Conservation (phyloP, 2,113 vertebrate genomes). For the Cephalopterus ornatus region DNA sequence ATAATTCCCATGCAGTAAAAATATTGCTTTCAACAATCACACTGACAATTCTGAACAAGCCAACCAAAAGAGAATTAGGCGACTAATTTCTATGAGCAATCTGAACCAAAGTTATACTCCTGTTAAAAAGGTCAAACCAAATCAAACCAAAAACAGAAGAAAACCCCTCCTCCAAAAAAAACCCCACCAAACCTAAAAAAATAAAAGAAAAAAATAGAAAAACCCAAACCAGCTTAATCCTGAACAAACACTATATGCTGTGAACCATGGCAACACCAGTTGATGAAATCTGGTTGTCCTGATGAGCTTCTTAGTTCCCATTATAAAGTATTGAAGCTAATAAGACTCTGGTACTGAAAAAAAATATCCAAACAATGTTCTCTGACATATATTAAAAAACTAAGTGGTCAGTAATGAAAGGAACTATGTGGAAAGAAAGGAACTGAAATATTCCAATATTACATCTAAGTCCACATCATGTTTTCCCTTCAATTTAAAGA, state of each 20-base stretch:
- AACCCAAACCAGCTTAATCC: background rate
- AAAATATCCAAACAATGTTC: background rate
- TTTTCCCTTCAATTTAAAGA: background rate
- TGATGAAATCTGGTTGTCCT: background rate
- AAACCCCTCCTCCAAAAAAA: fast-evolving
- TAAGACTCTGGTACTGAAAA: background rate
- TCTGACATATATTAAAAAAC: background rate
- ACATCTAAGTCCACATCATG: background rate
- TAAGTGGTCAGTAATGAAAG: background rate
- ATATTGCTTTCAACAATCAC: background rate
- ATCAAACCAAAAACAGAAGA: background rate
- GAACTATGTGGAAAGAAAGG: background rate
- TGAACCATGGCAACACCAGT: background rate
- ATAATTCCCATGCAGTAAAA: background rate
- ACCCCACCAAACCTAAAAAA: too few relatives aligned
- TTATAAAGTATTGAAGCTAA: background rate
- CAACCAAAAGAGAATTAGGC: background rate
- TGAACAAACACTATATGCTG: background rate
- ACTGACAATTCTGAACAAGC: background rate
- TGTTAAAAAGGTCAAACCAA: background rate
- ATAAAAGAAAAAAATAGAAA: background rate
- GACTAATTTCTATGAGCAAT: background rate
- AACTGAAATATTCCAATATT: background rate
- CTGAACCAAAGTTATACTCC: background rate
- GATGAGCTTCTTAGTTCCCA: background rate